A percentile compares a stretch with the other conserved stretches of the same genome.
Conservation (phyloP, 2,888 invertebrate genomes). For the Oeneis ivallda region DNA sequence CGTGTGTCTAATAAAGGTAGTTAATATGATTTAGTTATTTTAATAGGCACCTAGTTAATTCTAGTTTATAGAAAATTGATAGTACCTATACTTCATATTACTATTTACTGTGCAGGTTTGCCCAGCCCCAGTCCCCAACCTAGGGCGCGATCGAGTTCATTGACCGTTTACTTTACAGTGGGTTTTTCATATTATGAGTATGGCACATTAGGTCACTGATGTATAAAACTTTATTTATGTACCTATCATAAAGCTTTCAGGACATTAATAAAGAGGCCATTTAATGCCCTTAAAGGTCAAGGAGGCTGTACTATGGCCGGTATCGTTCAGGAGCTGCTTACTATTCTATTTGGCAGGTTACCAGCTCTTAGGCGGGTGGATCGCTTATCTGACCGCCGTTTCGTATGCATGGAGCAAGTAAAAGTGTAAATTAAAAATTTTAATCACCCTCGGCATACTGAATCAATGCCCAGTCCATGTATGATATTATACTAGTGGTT, state of each 20-base stretch:
- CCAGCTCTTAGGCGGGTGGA: neutral
- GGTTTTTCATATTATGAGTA: conserved; percentile 36
- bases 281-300: conserved; percentile 5
- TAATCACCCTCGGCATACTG: no score
- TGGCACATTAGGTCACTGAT: conserved; percentile 27
- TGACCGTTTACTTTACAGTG: conserved; percentile 52
- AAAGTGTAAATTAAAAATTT: neutral
- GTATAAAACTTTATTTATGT: conserved; percentile 1
- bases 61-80: no score
- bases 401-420: neutral
- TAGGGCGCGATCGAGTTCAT: conserved; percentile 53
- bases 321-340: conserved; percentile 1
- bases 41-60: no score
- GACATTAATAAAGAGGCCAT: neutral
- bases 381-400: neutral
- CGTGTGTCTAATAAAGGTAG: no score
- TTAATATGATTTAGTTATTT: no score
- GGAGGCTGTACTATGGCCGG: neutral
- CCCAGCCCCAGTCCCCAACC: conserved; percentile 42
- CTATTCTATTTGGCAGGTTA: conserved; percentile 3
- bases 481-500: no score
- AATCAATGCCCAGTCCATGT: no score
- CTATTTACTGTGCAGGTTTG: conserved; percentile 49
- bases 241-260: neutral
- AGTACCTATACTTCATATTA: no score